Conservation (phyloP, 1,140 invertebrate species). For the Meloidogyne chitwoodi region DNA sequence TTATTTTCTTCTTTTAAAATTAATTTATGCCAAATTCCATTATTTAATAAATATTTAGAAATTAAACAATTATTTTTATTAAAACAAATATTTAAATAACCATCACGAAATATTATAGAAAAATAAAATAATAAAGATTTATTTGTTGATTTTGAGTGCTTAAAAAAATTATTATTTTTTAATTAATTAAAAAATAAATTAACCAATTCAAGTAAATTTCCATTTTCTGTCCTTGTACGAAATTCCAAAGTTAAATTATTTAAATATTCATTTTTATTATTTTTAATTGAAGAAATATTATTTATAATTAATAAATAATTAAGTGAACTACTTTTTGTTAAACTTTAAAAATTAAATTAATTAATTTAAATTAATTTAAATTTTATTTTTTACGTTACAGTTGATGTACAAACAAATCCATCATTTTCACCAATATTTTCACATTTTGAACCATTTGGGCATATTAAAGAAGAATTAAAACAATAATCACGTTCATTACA, state of each 20-base stretch:
- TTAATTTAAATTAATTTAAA: neutral
- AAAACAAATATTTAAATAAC: neutral
- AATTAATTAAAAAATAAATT: conserved; percentile 17
- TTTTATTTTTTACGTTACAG: neutral
- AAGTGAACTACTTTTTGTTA: conserved; percentile 38
- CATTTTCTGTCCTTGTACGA: conserved; percentile 46
- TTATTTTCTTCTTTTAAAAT: neutral
- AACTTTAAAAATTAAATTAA: conserved; percentile 5
- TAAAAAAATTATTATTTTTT: conserved; percentile 15
- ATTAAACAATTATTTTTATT: neutral
- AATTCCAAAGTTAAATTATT: conserved; percentile 46
- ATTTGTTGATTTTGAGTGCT: neutral
- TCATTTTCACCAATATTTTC: conserved; percentile 75
- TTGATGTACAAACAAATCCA: conserved; percentile 76
- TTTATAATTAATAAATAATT: conserved; percentile 25
- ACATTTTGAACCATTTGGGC: conserved; percentile 76
- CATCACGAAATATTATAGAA: neutral
- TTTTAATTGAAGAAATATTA: neutral
- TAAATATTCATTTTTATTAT: neutral
- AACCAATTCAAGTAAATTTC: conserved; percentile 51
- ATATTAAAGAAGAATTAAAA: conserved; percentile 64
- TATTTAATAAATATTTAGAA: neutral
- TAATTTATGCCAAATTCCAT: neutral
- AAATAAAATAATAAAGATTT: neutral
- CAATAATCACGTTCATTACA: conserved; percentile 89